These are phyloP conservation scores for Crotalus horridus DNA, from an alignment of 2,113 vertebrate species.

Conservation along the genomic window DNA sequence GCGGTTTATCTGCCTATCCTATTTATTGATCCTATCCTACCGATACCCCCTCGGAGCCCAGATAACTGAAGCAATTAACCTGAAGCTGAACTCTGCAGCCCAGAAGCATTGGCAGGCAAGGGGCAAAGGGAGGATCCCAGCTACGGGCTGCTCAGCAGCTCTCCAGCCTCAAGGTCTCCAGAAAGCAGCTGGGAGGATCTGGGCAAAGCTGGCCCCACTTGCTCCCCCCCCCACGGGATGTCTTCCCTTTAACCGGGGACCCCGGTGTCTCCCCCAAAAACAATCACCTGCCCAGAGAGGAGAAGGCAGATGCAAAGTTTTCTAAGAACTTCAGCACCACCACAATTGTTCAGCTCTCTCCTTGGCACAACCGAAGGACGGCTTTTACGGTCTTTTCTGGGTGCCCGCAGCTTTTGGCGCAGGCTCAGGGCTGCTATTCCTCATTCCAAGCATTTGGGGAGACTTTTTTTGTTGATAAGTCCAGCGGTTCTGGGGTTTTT, in stretches of 20 bases:
- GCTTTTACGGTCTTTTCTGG: background rate
- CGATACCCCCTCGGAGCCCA: background rate
- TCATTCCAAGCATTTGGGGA: background rate
- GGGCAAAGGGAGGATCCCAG: rapidly evolving
- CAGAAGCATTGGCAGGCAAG: background rate
- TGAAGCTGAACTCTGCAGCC: background rate
- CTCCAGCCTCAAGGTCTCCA: background rate
- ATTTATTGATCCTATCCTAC: conserved; percentile 11
- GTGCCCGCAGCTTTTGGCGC: background rate
- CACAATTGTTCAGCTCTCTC: background rate
- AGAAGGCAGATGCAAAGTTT: background rate
- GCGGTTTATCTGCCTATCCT: background rate
- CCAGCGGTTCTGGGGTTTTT: background rate
- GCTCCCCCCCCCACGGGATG: background rate
- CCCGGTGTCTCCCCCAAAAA: no score
- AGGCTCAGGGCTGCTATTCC: background rate
- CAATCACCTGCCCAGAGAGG: background rate
- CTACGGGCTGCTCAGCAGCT: background rate
- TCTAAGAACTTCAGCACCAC: background rate
- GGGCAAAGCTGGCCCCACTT: background rate
- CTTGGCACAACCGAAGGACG: background rate
- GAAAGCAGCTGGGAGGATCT: background rate
- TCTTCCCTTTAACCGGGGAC: background rate
- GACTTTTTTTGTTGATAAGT: background rate
- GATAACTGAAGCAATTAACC: conserved; percentile 39